These are phyloP conservation scores for Hirundo rustica DNA, from an alignment of 2,797 vertebrate genomes.

Conservation along the genomic window DNA sequence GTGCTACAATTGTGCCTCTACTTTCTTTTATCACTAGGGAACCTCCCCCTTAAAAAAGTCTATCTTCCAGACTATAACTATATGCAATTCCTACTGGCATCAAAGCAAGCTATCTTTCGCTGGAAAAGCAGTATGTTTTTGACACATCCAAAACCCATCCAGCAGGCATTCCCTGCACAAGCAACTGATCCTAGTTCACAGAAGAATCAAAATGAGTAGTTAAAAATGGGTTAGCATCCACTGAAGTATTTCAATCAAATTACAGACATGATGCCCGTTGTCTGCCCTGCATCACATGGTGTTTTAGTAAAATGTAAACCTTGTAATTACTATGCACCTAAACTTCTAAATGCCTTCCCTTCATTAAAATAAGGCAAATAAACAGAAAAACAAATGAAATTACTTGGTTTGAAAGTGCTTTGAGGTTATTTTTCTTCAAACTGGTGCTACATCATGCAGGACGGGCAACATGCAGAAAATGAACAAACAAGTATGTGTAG, in stretches of 20 bases:
- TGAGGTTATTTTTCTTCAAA: background rate
- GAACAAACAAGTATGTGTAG: background rate
- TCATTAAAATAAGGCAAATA: background rate
- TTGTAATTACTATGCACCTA: background rate
- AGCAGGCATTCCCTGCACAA: background rate
- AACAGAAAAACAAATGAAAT: background rate
- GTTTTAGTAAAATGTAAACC: background rate
- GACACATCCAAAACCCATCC: background rate
- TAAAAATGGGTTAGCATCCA: background rate
- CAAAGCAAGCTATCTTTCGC: background rate
- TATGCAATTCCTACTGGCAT: background rate
- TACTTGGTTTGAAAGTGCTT: background rate
- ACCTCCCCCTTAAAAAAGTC: background rate
- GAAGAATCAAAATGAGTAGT: background rate
- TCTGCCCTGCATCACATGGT: background rate
- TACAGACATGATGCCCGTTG: background rate
- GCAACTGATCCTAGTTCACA: background rate
- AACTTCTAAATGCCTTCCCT: background rate
- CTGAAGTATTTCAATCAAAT: background rate
- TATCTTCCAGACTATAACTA: background rate
- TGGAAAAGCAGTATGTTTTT: background rate
- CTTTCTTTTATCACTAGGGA: background rate
- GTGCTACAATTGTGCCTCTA: background rate
- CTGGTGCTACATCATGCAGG: background rate
- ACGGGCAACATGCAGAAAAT: accelerated